Conservation (phyloP, 2,888 invertebrate species). For the Caenorhabditis wallacei region DNA sequence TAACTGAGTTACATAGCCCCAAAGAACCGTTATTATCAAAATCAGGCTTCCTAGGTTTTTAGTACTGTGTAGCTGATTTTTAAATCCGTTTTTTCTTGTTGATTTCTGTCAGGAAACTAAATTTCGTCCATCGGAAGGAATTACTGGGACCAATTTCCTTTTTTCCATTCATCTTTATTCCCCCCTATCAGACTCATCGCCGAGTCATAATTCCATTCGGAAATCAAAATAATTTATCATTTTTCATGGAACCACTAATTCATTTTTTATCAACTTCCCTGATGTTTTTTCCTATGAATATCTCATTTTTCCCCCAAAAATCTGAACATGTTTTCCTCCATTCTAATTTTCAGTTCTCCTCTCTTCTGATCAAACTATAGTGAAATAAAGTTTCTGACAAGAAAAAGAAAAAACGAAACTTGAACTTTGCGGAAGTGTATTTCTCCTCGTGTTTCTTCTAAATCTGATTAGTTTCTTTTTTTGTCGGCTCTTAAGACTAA, state of each 20-base stretch:
- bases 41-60: too few species aligned
- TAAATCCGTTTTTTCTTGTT: too few species aligned
- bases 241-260: background rate
- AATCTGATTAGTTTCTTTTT: slow-evolving; percentile 12
- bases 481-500: slow-evolving; percentile 11
- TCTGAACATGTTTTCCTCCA: too few species aligned
- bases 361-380: background rate
- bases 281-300: too few species aligned
- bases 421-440: slow-evolving; percentile 28
- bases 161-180: too few species aligned
- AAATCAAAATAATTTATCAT: background rate
- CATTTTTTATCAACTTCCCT: background rate
- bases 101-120: too few species aligned
- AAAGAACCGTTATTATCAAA: too few species aligned
- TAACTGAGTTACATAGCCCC: too few species aligned
- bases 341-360: too few species aligned
- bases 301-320: background rate
- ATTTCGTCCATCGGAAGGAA: too few species aligned
- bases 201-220: background rate
- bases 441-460: slow-evolving; percentile 4
- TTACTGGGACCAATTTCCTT: background rate
- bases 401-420: background rate
- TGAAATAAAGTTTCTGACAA: background rate
- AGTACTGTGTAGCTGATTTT: too few species aligned
- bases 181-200: background rate